phyloP scores from a whole-genome alignment of 2,797 vertebrate species.

The Myripristis jacobus region DNA sequence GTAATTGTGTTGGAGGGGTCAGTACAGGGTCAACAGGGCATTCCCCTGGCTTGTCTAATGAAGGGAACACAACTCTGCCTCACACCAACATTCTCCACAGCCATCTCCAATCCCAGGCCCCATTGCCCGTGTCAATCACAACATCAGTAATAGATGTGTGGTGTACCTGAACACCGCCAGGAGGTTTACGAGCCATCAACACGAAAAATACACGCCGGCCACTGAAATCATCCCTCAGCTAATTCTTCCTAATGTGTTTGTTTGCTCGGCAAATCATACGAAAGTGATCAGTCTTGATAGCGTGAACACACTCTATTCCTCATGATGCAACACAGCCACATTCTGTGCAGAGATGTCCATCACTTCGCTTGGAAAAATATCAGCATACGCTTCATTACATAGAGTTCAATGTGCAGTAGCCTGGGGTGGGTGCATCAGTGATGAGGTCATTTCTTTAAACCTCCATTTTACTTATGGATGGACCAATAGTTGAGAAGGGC shows the following conservation, averaged over 20 bases:
- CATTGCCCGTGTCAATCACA: constrained; percentile 84
- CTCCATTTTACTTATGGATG: constrained; percentile 26
- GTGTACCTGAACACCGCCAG: constrained; percentile 43
- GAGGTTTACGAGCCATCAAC: constrained; percentile 45
- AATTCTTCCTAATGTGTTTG: constrained; percentile 25
- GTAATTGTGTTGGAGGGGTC: constrained; percentile 84
- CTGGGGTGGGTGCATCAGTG: neutral
- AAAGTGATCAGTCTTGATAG: constrained; percentile 7
- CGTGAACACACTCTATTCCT: neutral
- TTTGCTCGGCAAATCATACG: constrained; percentile 9
- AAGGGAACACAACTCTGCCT: constrained; percentile 80
- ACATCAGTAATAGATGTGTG: constrained; percentile 66
- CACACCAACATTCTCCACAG: constrained; percentile 69
- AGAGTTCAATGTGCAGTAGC: neutral
- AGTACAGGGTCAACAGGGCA: constrained; percentile 80
- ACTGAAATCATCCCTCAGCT: constrained; percentile 34
- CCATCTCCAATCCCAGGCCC: constrained; percentile 82
- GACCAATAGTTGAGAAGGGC: constrained; percentile 18
- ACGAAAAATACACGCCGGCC: constrained; percentile 27
- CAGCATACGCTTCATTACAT: neutral
- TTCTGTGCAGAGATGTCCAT: neutral
- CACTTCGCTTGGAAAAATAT: neutral
- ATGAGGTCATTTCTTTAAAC: constrained; percentile 34
- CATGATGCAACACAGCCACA: too few relatives aligned
- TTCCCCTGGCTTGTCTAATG: constrained; percentile 81